Evolutionary conservation across 2,888 invertebrate species (phyloP).

Genomic region (Anticlea derivata): DNA sequence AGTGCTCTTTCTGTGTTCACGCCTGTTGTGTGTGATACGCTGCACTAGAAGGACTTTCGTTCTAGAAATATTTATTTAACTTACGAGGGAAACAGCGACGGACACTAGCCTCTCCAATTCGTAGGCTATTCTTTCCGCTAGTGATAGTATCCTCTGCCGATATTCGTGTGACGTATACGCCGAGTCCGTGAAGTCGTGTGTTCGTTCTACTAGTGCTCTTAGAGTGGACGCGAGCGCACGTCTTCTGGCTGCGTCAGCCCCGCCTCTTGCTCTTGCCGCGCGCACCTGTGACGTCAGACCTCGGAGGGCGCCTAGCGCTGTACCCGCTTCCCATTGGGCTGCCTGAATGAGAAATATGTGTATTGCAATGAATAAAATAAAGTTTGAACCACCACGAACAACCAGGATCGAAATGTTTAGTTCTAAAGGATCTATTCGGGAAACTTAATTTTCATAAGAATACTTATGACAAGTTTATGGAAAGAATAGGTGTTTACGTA

Average conservation of each 20-base stretch:
- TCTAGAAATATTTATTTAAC: conserved; percentile 25
- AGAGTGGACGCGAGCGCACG: conserved; percentile 94
- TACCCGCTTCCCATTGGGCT: conserved; percentile 84
- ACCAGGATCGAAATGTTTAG: background rate
- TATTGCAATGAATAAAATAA: background rate
- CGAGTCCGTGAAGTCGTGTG: conserved; percentile 99
- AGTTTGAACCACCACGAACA: background rate
- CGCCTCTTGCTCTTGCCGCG: conserved; percentile 87
- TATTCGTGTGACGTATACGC: conserved; percentile 99
- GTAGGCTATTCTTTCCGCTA: conserved; percentile 94
- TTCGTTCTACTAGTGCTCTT: conserved; percentile 96
- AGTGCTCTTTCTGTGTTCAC: no score
- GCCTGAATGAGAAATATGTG: conserved; percentile 52
- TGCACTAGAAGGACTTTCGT: background rate
- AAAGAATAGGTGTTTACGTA: background rate
- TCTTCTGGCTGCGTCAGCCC: conserved; percentile 87
- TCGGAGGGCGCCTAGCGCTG: conserved; percentile 91
- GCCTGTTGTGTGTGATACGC: no score
- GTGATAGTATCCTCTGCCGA: conserved; percentile 95
- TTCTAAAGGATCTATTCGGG: no score
- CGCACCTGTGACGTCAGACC: conserved; percentile 94
- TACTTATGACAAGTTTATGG: no score
- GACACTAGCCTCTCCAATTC: conserved; percentile 96
- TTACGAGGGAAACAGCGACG: conserved; percentile 92
- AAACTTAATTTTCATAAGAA: no score